Percentiles rank a stretch among this genome's conserved stretches.
Evolutionary conservation across 1,140 invertebrate genomes (phyloP).

Genomic region (Drosophila simulans): DNA sequence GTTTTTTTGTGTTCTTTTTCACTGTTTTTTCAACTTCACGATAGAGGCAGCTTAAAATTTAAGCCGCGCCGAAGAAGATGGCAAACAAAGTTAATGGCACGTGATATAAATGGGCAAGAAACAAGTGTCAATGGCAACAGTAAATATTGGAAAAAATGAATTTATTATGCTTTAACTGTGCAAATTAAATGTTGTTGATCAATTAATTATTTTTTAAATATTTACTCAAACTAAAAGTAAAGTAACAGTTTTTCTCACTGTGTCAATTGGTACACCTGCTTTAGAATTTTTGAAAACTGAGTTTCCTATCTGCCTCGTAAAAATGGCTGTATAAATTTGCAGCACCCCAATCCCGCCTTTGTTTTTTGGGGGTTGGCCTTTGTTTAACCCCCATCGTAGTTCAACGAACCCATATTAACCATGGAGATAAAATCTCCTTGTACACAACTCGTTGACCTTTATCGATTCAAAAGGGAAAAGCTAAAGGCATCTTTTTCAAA

Average conservation of each 20-base stretch:
- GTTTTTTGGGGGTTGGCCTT: constrained; percentile 39
- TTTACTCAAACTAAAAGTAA: background rate
- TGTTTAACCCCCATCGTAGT: constrained; percentile 43
- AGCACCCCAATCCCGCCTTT: constrained; percentile 15
- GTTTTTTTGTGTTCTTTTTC: constrained; percentile 34
- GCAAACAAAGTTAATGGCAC: constrained; percentile 55
- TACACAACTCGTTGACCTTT: constrained; percentile 44
- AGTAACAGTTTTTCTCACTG: background rate
- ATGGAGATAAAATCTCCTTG: constrained; percentile 38
- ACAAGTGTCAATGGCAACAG: constrained; percentile 15
- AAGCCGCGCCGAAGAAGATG: constrained; percentile 20
- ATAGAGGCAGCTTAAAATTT: constrained; percentile 27
- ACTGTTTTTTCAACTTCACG: constrained; percentile 31
- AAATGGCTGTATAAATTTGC: constrained; percentile 6
- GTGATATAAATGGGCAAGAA: constrained; percentile 51
- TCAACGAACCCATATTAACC: constrained; percentile 38
- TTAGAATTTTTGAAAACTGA: constrained; percentile 17
- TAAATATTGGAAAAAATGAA: constrained; percentile 1
- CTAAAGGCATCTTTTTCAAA: constrained; percentile 15
- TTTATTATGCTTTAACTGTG: background rate
- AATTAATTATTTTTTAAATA: background rate
- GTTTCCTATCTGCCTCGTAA: constrained; percentile 12
- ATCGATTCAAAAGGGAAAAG: constrained; percentile 31
- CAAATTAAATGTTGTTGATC: background rate
- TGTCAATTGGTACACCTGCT: constrained; percentile 46